Evolutionary conservation across 2,888 invertebrate genomes (phyloP), one percentile per base, ranked within the genome.

Genomic region (Drosophila multiciliata): DNA sequence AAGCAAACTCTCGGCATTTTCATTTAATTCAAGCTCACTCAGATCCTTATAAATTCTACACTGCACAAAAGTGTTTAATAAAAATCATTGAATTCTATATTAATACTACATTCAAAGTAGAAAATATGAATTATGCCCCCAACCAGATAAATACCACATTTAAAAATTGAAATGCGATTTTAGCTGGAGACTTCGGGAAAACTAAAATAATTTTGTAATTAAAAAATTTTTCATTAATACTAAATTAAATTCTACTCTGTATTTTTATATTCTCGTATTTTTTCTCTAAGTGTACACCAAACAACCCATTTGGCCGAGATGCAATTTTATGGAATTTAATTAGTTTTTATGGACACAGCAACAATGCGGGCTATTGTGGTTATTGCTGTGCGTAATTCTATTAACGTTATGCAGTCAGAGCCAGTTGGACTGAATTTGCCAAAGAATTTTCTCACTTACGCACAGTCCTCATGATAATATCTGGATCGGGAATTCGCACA

Each of bases 401-500:
- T 65, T 63, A 53, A 53, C 42, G 42, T 50, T 32, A 38, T 50
- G 35, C 35, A 65, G 38, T 49, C 40, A 32, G 26, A 7, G 20
- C 29, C 23, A 49, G 36, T 49, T 57, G 55, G 35, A 49, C 9
- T 23, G 52, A 20, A 32, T 38, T 66, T 38, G n/a, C 23, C 23
- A 36, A 15, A 23, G 26, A 58, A 32, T 32, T 48, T 49, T 26
- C 73, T 63, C 94, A 97, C 98, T 97, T 95, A 99, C 99, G 96
- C 93, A 98, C 97, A 92, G 98, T 96, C 92, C 97, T 96, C 92
- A 96, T 95, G 80, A 97, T 96, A 85, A 98, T 96, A 91, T 98
- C 97, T 11, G 98, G 97, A 92, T 99, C 98, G 78, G 96, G 96
- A 57, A 98, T 95, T 75, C 96, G 95, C 86, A 98, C 97, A 84